Evolutionary conservation across 2,888 invertebrate species (phyloP).

Genomic region (Peribatodes rhomboidaria): DNA sequence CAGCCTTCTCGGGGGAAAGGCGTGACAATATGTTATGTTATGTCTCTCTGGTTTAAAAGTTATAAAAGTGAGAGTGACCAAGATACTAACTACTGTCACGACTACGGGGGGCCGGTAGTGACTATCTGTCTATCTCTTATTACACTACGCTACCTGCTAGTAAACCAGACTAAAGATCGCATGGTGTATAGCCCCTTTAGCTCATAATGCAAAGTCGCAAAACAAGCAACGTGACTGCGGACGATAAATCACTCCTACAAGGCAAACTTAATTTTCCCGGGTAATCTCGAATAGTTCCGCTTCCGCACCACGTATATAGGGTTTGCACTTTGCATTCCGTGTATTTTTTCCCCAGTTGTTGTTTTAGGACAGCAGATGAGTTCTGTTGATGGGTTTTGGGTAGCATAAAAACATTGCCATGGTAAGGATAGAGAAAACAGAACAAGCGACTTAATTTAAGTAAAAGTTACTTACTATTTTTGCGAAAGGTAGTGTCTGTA

Average conservation of each 20-base stretch:
- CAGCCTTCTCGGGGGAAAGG: too few species aligned
- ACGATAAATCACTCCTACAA: conserved; percentile 45
- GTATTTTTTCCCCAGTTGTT: conserved; percentile 15
- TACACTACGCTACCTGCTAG: too few species aligned
- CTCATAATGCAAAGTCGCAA: conserved; percentile 31
- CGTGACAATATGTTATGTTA: too few species aligned
- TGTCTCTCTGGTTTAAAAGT: too few species aligned
- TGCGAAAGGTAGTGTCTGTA: too few species aligned
- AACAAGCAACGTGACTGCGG: conserved; percentile 36
- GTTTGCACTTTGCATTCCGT: conserved; percentile 11
- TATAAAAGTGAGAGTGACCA: too few species aligned
- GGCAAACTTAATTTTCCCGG: conserved; percentile 46
- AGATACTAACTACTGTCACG: conserved; percentile 19
- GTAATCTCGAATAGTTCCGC: conserved; percentile 40
- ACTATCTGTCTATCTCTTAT: too few species aligned
- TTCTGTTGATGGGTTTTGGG: conserved; percentile 6
- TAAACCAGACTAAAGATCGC: too few species aligned
- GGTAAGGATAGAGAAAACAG: neutral
- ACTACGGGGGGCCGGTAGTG: too few species aligned
- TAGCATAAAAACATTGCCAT: neutral
- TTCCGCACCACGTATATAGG: conserved; percentile 23
- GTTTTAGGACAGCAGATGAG: conserved; percentile 11
- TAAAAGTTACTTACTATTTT: too few species aligned
- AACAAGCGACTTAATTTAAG: neutral
- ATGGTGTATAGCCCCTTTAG: too few species aligned